These are phyloP conservation scores for Trogon melanurus DNA, from an alignment of 2,113 vertebrate species.

Conservation along the genomic window DNA sequence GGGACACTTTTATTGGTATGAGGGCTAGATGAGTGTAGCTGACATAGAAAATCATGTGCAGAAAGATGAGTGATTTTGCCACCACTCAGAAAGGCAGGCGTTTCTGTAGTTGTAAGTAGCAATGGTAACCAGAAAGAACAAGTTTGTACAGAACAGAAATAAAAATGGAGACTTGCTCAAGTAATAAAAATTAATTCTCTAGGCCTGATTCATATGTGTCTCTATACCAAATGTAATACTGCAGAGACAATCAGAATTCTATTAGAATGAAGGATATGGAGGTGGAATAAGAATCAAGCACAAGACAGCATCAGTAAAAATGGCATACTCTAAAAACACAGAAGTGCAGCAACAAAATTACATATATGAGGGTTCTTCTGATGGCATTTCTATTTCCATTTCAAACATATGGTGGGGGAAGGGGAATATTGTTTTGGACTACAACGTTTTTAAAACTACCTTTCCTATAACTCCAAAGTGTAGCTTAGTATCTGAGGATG, in stretches of 20 bases:
- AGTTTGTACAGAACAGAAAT: background rate
- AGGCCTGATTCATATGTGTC: background rate
- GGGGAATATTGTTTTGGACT: background rate
- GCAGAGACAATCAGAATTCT: background rate
- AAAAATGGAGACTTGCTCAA: background rate
- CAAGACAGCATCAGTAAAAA: background rate
- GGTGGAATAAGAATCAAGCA: background rate
- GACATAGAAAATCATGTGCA: background rate
- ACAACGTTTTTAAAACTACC: background rate
- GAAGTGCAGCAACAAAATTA: background rate
- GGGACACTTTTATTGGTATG: background rate
- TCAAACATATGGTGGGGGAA: background rate
- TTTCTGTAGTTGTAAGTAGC: background rate
- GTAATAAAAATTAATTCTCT: background rate
- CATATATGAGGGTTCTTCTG: accelerated
- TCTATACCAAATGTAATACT: background rate
- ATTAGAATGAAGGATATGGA: background rate
- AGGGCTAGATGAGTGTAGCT: background rate
- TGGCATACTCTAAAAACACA: background rate
- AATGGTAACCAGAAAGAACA: background rate
- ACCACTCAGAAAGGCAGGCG: background rate
- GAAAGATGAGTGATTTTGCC: background rate
- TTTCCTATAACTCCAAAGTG: background rate
- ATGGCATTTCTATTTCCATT: background rate
- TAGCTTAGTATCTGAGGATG: background rate